Percentiles rank a stretch among this genome's conserved stretches.
Conservation (phyloP, 2,113 vertebrate genomes). For the Indicator indicator region DNA sequence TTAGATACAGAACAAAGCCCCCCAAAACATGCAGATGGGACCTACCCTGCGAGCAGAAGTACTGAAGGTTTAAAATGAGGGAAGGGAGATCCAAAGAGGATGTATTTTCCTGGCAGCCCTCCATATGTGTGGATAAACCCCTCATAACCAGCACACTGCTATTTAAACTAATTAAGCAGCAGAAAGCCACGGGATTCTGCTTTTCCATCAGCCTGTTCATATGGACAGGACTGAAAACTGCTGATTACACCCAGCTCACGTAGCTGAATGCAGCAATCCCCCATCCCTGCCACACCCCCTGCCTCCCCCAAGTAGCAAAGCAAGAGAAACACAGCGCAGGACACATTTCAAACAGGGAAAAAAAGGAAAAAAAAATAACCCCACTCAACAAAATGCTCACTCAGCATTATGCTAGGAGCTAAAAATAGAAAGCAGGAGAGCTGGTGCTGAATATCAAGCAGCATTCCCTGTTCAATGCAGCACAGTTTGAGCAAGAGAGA, state of each 20-base stretch:
- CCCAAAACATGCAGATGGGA: not conserved
- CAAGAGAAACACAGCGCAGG: conserved; percentile 23
- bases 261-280: not conserved
- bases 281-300: not conserved
- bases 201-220: not conserved
- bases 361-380: not conserved
- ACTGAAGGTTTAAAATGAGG: not conserved
- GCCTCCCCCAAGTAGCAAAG: not conserved
- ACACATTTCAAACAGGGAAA: not conserved
- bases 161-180: conserved; percentile 56
- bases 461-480: not conserved
- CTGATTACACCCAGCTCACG: not conserved
- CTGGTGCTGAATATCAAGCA: conserved; percentile 43
- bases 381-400: conserved; percentile 29
- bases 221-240: not conserved
- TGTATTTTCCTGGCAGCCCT: conserved; percentile 3
- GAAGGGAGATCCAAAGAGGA: not conserved
- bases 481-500: not conserved
- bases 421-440: conserved; percentile 59
- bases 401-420: conserved; percentile 43
- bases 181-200: not conserved
- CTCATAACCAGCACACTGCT: not conserved
- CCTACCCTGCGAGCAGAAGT: not conserved
- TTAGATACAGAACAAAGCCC: not conserved
- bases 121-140: not conserved